Evolutionary conservation across 2,888 invertebrate genomes (phyloP).

Genomic region (Xanthostigma xanthostigma): DNA sequence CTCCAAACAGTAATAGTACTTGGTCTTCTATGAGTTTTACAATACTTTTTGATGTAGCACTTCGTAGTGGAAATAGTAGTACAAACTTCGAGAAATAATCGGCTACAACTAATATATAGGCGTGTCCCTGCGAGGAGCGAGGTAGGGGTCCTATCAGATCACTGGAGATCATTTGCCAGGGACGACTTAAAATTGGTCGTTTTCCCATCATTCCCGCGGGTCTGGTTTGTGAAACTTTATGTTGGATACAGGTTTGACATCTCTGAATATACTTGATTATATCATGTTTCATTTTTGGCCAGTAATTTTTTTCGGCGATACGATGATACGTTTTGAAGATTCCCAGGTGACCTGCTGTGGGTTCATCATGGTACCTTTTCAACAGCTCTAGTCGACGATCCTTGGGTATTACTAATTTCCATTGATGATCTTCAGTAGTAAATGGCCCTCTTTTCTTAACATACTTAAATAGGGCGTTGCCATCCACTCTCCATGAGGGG

Average conservation of each 20-base stretch:
- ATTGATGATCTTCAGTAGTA: conserved; percentile 8
- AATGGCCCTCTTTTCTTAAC: conserved; percentile 4
- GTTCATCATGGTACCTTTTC: conserved; percentile 14
- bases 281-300: conserved; percentile 17
- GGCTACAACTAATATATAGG: conserved; percentile 10
- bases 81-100: conserved; percentile 14
- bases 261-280: conserved; percentile 12
- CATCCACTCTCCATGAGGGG: conserved; percentile 7
- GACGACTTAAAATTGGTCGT: conserved; percentile 7
- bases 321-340: conserved; percentile 13
- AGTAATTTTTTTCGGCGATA: conserved; percentile 13
- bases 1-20: conserved; percentile 1
- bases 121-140: conserved; percentile 5
- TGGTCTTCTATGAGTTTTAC: too few species aligned
- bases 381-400: conserved; percentile 7
- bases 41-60: too few species aligned
- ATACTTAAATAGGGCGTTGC: conserved; percentile 4
- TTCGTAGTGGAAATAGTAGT: conserved; percentile 4
- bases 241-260: conserved; percentile 14
- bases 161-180: conserved; percentile 11
- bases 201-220: conserved; percentile 14
- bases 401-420: conserved; percentile 13
- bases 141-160: conserved; percentile 15
- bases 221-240: conserved; percentile 12
- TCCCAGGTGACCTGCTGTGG: conserved; percentile 16